Conservation (phyloP, 2,113 vertebrate species). For the rabbit (Oryctolagus cuniculus) region DNA sequence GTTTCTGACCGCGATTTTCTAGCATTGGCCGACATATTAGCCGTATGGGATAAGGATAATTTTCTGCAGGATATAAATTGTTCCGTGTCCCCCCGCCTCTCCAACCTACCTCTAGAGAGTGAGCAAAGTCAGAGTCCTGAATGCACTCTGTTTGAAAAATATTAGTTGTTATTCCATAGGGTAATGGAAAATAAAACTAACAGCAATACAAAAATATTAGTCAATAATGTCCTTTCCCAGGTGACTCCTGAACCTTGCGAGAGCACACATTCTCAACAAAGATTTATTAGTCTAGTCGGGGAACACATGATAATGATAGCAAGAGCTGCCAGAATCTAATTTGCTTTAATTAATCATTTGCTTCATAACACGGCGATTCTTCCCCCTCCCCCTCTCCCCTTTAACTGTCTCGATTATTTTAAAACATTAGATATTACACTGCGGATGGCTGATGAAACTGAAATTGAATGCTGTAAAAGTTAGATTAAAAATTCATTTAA, state of each 20-base stretch:
- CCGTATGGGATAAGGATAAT: slow-evolving; percentile 59
- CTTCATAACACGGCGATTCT: slow-evolving; percentile 80
- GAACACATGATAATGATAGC: slow-evolving; percentile 79
- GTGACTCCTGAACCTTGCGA: slow-evolving; percentile 79
- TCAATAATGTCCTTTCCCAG: slow-evolving; percentile 78
- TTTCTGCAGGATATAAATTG: slow-evolving; percentile 37
- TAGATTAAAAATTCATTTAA: slow-evolving; percentile 83
- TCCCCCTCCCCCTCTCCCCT: slow-evolving; percentile 40
- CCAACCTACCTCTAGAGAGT: slow-evolving; percentile 29
- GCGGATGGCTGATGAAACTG: slow-evolving; percentile 78
- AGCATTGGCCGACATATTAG: slow-evolving; percentile 55
- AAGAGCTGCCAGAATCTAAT: slow-evolving; percentile 79
- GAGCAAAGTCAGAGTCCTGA: slow-evolving; percentile 47
- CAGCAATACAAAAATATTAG: slow-evolving; percentile 77
- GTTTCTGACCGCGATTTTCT: slow-evolving; percentile 43
- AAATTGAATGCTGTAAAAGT: slow-evolving; percentile 81
- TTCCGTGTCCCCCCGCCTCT: neutral
- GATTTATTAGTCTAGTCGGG: slow-evolving; percentile 78
- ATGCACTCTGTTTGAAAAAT: slow-evolving; percentile 63
- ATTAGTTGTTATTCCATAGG: slow-evolving; percentile 59
- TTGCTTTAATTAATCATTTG: slow-evolving; percentile 86
- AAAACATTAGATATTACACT: slow-evolving; percentile 81
- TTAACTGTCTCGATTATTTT: slow-evolving; percentile 77
- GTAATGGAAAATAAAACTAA: slow-evolving; percentile 78
- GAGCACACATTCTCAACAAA: slow-evolving; percentile 75